A percentile compares a stretch with the other conserved stretches of the same genome.
Conservation (phyloP, 92 coral and sea anemone genomes). For the Palythoa grandiflora region DNA sequence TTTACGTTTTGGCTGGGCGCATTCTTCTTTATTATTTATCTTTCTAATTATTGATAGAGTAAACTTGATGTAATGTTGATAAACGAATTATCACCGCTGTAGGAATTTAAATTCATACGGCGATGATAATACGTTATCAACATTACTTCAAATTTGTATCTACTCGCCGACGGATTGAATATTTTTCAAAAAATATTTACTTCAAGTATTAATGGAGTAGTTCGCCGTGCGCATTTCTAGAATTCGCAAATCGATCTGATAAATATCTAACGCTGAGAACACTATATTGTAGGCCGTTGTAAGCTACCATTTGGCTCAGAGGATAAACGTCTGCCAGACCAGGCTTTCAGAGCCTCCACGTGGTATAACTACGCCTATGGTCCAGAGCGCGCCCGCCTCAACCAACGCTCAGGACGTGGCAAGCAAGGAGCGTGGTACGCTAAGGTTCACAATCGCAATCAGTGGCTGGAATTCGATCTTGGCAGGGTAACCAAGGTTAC, state of each 20-base stretch:
- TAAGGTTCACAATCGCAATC: conserved; percentile 47
- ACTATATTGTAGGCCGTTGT: conserved; percentile 66
- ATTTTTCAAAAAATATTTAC: too few relatives aligned
- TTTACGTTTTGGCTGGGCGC: too few relatives aligned
- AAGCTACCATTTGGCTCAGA: conserved; percentile 66
- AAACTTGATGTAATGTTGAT: too few relatives aligned
- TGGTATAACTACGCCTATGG: conserved; percentile 72
- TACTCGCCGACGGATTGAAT: too few relatives aligned
- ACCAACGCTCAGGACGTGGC: conserved; percentile 64
- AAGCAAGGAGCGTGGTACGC: conserved; percentile 85
- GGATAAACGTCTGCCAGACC: conserved; percentile 34
- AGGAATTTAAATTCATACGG: too few relatives aligned
- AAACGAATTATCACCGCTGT: too few relatives aligned
- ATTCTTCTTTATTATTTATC: too few relatives aligned
- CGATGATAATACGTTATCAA: too few relatives aligned
- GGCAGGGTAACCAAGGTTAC: conserved; percentile 75
- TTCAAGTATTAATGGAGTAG: neutral
- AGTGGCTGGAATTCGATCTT: conserved; percentile 79
- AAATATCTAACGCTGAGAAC: neutral
- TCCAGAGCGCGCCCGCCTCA: conserved; percentile 84
- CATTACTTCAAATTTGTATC: too few relatives aligned
- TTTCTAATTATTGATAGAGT: too few relatives aligned
- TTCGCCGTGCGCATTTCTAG: too few relatives aligned
- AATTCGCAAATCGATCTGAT: neutral
- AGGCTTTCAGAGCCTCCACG: conserved; percentile 65